Percentiles rank a stretch among this genome's conserved stretches.
These are phyloP conservation scores for Acrossocheilus fasciatus DNA, from an alignment of 2,797 vertebrate genomes.

Conservation along the genomic window DNA sequence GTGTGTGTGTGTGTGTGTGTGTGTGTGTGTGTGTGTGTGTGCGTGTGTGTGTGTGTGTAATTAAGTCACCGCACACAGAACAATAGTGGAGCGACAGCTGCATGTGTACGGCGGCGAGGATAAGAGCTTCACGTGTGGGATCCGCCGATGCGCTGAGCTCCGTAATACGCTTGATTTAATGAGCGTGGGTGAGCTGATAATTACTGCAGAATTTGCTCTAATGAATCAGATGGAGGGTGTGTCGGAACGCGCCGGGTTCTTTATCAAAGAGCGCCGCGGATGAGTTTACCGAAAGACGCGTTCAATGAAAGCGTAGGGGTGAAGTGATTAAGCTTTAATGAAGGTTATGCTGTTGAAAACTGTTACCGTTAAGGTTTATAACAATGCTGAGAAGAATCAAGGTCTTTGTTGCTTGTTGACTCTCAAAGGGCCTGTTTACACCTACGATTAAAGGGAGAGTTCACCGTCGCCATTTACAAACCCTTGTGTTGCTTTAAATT, in stretches of 20 bases:
- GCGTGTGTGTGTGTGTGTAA: constrained; percentile 37
- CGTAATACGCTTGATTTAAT: constrained; percentile 57
- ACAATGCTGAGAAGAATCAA: neutral
- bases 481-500: neutral
- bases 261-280: constrained; percentile 31
- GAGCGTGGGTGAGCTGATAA: constrained; percentile 53
- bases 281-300: neutral
- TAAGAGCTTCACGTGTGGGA: constrained; percentile 45
- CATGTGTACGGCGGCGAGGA: constrained; percentile 43
- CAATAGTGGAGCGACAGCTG: constrained; percentile 53
- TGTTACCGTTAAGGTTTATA: neutral
- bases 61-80: constrained; percentile 56
- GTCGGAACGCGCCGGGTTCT: constrained; percentile 20
- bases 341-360: neutral
- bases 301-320: neutral
- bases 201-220: constrained; percentile 53
- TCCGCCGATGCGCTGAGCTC: constrained; percentile 11
- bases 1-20: too few species aligned
- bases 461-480: neutral
- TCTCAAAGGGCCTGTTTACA: neutral
- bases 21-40: neutral
- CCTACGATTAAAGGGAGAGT: neutral
- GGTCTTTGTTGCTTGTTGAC: neutral
- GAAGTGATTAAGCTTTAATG: constrained; percentile 19
- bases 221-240: constrained; percentile 53